Evolutionary conservation across 1,140 invertebrate species (phyloP).

Genomic region (Anoplophora glabripennis): DNA sequence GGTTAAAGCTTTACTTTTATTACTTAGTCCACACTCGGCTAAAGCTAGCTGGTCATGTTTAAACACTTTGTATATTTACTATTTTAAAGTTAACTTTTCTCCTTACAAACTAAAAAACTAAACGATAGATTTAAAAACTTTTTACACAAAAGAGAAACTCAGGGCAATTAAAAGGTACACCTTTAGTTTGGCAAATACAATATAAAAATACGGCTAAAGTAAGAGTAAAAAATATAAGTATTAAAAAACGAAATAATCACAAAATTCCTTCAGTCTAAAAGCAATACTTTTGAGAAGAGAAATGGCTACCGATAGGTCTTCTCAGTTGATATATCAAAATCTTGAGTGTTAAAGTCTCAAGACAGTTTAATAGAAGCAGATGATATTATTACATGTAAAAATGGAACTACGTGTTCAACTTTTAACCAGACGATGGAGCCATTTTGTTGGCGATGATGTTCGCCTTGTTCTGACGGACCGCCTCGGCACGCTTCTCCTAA

Average conservation of each 20-base stretch:
- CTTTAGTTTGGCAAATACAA: slow-evolving; percentile 20
- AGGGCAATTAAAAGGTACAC: slow-evolving; percentile 15
- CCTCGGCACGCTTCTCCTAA: slow-evolving; percentile 79
- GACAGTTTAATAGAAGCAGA: slow-evolving; percentile 3
- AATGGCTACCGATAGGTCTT: slow-evolving; percentile 25
- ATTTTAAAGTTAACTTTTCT: too few relatives aligned
- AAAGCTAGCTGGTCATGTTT: slow-evolving; percentile 41
- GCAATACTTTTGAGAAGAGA: slow-evolving; percentile 34
- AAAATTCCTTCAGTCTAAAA: slow-evolving; percentile 37
- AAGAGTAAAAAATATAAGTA: slow-evolving; percentile 18
- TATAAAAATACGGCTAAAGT: slow-evolving; percentile 8
- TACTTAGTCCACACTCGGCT: slow-evolving; percentile 32
- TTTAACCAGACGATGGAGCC: slow-evolving; percentile 62
- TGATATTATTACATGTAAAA: slow-evolving; percentile 5
- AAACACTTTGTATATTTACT: slow-evolving; percentile 17
- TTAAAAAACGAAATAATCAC: slow-evolving; percentile 24
- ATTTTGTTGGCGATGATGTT: slow-evolving; percentile 53
- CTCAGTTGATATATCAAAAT: slow-evolving; percentile 29
- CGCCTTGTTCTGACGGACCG: slow-evolving; percentile 82
- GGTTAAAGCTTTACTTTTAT: slow-evolving; percentile 25
- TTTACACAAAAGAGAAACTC: slow-evolving; percentile 2
- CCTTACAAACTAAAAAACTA: background rate
- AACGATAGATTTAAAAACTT: background rate
- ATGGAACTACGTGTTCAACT: slow-evolving; percentile 9
- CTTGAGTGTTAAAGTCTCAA: slow-evolving; percentile 1